Evolutionary conservation across 2,113 vertebrate genomes (phyloP).

Genomic region (Dicerorhinus sumatrensis): DNA sequence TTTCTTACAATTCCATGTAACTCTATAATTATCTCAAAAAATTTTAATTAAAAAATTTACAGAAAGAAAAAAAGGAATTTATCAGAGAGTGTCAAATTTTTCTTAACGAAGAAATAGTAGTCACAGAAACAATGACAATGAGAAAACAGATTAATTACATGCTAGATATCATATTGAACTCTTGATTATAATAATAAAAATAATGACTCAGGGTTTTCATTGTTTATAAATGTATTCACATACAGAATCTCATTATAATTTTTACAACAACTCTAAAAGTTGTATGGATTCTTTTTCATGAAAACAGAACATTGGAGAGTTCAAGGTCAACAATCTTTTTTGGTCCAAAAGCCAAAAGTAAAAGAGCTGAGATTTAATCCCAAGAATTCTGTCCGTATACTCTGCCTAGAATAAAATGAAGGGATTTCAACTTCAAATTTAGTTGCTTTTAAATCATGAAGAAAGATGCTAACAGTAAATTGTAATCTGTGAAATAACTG

Average conservation of each 20-base stretch:
- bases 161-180: background rate
- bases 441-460: background rate
- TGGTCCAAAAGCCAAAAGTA: background rate
- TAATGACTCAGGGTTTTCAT: background rate
- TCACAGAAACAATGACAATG: background rate
- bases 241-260: background rate
- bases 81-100: too few relatives aligned
- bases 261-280: background rate
- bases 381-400: background rate
- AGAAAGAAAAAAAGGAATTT: background rate
- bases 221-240: background rate
- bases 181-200: background rate
- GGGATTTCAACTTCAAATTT: background rate
- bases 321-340: background rate
- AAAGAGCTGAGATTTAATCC: background rate
- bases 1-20: background rate
- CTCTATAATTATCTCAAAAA: background rate
- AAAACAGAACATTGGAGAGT: background rate
- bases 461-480: background rate
- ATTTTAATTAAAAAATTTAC: background rate
- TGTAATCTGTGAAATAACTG: background rate
- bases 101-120: background rate
- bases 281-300: background rate
- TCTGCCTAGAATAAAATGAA: background rate
- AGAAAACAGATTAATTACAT: background rate